Evolutionary conservation across 2,113 vertebrate species (phyloP), one percentile per base, ranked within the genome.

Genomic region (Dinomys branickii): DNA sequence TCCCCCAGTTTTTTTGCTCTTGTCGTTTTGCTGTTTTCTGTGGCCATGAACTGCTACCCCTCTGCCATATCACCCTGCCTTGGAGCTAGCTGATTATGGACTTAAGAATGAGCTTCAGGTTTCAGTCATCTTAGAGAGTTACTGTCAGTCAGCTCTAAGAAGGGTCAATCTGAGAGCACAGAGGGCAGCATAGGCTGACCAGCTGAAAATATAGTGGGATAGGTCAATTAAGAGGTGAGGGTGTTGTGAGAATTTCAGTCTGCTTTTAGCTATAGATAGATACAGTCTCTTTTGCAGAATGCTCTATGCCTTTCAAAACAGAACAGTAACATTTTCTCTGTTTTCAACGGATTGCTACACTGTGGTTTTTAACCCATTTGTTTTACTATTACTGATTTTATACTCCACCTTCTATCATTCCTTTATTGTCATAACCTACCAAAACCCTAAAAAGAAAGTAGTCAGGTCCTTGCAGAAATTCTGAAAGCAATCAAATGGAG

Each of bases 331-430:
- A 84, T 93, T 93, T 86, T 93, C 67, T 75, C 28, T 94, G 61
- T 16, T 95, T 95, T 92, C 85, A 92, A 67, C 41, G 38, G 35
- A 54, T 87, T 95, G 41, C 50, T 97, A 14, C 56, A 67, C 80
- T 88, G 41, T 87, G 28, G 17, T 77, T 88, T 91, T 84, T 54
- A 9, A 87, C 41, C 67, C 26, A 94, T 83, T 95, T 88, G 4
- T 91, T 96, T 96, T 90, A 71, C 69, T 94, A 88, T 75, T 94
- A 92, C 92, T 95, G 92, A 97, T 95, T 96, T 97, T 96, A 61
- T 85, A 63, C 12, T 96, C 58, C 30, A 86, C 88, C 41, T 97
- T 96, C 33, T 56, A 78, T 85, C 24, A 20, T 96, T 92, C 26
- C 88, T 28, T 94, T 96, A 90, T 28, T 92, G 85, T 82, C 56